A percentile compares a stretch with the other conserved stretches of the same genome.
Evolutionary conservation across 2,113 vertebrate genomes (phyloP).

Genomic region (Benthochromis sp.): DNA sequence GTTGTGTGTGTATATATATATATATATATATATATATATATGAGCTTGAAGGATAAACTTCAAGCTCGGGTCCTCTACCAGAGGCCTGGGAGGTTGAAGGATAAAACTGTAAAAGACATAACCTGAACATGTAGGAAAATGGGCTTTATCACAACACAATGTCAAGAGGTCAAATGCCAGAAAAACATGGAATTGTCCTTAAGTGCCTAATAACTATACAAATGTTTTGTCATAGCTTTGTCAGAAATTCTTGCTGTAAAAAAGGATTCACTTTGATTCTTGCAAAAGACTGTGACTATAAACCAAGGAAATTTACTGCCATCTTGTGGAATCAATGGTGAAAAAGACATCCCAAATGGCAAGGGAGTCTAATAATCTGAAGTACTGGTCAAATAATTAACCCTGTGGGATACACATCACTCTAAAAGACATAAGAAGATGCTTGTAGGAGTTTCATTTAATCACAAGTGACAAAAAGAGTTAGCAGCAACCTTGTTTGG

Average conservation of each 20-base stretch:
- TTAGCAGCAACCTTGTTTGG: not conserved
- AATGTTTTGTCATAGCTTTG: not conserved
- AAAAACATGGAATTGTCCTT: not conserved
- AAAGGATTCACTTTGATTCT: not conserved
- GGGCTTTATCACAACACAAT: not conserved
- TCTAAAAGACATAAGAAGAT: not conserved
- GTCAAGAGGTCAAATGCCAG: not conserved
- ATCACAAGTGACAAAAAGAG: not conserved
- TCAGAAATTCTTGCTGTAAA: not conserved
- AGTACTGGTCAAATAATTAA: not conserved
- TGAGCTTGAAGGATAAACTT: too few species aligned
- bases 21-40: too few species aligned
- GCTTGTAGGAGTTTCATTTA: not conserved
- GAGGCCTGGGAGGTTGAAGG: too few species aligned
- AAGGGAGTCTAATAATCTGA: not conserved
- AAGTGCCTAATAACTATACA: not conserved
- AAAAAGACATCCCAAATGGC: not conserved
- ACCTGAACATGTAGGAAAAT: not conserved
- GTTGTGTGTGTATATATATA: too few species aligned
- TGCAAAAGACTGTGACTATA: not conserved
- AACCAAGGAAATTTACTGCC: slow-evolving; percentile 57
- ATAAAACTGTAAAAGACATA: not conserved
- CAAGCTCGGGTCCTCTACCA: too few species aligned
- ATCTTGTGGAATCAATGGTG: slow-evolving; percentile 37
- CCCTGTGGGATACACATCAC: not conserved